Conservation (phyloP, 2,797 vertebrate species). For the Onychomys leucogaster region DNA sequence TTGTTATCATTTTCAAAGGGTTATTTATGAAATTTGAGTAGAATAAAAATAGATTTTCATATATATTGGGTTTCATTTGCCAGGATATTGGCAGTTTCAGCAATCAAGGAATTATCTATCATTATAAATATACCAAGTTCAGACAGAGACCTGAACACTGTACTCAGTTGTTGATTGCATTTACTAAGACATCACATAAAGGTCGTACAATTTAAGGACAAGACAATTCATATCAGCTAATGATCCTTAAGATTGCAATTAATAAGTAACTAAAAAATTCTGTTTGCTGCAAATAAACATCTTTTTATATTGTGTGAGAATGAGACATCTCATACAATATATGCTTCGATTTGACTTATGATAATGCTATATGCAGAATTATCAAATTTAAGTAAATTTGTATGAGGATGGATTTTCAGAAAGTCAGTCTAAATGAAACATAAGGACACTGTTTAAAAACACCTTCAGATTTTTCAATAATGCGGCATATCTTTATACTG, state of each 20-base stretch:
- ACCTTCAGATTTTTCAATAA: neutral
- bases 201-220: neutral
- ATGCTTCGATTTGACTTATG: neutral
- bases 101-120: neutral
- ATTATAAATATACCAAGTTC: neutral
- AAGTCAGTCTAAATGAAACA: neutral
- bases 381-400: neutral
- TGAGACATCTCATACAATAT: neutral
- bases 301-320: neutral
- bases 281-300: neutral
- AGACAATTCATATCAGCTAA: neutral
- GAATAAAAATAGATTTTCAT: neutral
- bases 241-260: neutral
- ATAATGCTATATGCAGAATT: neutral
- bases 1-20: neutral
- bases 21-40: neutral
- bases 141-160: neutral
- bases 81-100: neutral
- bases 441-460: slow-evolving; percentile 1
- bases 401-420: neutral
- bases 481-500: neutral
- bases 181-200: slow-evolving; percentile 13
- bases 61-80: neutral
- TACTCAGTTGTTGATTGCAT: neutral
- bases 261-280: neutral